Percentiles rank a stretch among this genome's conserved stretches.
phyloP scores from a whole-genome alignment of 2,888 invertebrate genomes.

The Macrophya annulata region DNA sequence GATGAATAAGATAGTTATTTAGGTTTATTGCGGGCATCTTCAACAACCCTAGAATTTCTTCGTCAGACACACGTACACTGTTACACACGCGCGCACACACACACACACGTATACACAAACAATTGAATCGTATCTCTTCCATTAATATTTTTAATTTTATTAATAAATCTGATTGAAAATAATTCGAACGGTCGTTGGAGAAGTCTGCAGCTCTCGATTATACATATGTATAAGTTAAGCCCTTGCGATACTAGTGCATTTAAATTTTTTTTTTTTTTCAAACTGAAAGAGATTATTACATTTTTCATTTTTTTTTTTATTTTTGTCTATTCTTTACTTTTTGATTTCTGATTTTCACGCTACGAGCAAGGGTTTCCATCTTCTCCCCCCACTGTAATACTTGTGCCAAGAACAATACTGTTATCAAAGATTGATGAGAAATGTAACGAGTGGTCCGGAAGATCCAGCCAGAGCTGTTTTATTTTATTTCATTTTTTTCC shows the following conservation, averaged over 20 bases:
- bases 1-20: slow-evolving; percentile 26
- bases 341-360: slow-evolving; percentile 13
- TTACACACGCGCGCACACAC: background rate
- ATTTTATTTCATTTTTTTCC: background rate
- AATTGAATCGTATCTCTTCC: slow-evolving; percentile 51
- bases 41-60: slow-evolving; percentile 21
- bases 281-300: slow-evolving; percentile 18
- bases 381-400: slow-evolving; percentile 58
- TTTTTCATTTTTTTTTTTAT: slow-evolving; percentile 14
- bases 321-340: slow-evolving; percentile 1
- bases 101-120: background rate
- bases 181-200: slow-evolving; percentile 9
- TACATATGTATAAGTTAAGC: background rate
- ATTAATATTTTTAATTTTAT: slow-evolving; percentile 34
- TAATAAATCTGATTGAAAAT: slow-evolving; percentile 17
- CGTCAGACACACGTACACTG: background rate
- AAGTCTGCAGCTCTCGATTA: slow-evolving; percentile 35
- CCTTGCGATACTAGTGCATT: slow-evolving; percentile 47
- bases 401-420: slow-evolving; percentile 74
- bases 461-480: slow-evolving; percentile 4
- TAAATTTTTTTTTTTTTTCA: slow-evolving; percentile 9
- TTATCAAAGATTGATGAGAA: slow-evolving; percentile 59
- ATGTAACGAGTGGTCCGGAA: slow-evolving; percentile 11
- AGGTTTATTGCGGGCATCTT: slow-evolving; percentile 25
- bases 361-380: slow-evolving; percentile 22